Conservation (phyloP, 2,797 vertebrate genomes). For the Pangasius sanitwongsei region DNA sequence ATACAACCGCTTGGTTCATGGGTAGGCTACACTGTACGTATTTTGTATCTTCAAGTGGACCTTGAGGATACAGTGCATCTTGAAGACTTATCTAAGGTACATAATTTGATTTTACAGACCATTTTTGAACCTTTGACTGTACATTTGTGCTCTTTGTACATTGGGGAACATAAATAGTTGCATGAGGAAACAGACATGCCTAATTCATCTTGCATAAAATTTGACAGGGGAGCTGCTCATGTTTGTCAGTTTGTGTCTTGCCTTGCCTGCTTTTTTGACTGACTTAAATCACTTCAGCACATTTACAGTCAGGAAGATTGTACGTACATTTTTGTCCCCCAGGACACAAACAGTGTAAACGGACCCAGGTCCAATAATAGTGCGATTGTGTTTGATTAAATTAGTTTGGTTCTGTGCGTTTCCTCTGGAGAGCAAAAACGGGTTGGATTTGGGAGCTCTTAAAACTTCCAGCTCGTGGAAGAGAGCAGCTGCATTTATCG, state of each 20-base stretch:
- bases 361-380: neutral
- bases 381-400: neutral
- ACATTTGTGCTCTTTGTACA: neutral
- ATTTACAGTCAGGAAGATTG: neutral
- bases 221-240: neutral
- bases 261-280: neutral
- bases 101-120: neutral
- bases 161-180: neutral
- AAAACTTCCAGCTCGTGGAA: conserved; percentile 74
- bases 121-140: neutral
- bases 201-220: neutral
- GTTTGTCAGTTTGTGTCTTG: neutral
- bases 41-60: neutral
- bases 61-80: neutral
- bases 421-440: neutral
- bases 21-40: neutral
- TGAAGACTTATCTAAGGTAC: conserved; percentile 4
- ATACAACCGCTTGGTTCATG: neutral
- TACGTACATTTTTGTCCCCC: neutral
- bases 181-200: neutral
- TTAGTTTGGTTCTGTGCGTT: conserved; percentile 10
- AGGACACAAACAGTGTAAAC: neutral
- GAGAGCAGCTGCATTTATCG: conserved; percentile 76
- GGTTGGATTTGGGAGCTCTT: conserved; percentile 63
- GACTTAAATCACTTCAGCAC: neutral